Percentiles rank a stretch among this genome's conserved stretches.
phyloP scores from a whole-genome alignment of 2,797 vertebrate genomes.

The Aplochiton taeniatus region DNA sequence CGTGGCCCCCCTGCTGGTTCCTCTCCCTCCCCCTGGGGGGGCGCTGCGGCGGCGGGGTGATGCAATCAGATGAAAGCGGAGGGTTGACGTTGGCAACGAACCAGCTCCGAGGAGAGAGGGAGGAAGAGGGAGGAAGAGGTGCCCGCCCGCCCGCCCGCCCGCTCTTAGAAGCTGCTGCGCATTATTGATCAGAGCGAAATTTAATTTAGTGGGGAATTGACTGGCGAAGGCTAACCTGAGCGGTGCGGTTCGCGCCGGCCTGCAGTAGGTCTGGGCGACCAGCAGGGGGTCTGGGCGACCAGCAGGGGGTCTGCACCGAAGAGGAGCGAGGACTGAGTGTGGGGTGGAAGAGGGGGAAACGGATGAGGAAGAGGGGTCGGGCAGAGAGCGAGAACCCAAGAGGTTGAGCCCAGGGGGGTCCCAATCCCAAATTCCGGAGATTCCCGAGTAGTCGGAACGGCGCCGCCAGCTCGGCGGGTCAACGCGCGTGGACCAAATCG shows the following conservation, averaged over 20 bases:
- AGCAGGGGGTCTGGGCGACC: conserved; percentile 63
- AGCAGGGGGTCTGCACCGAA: conserved; percentile 5
- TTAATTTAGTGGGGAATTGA: conserved; percentile 77
- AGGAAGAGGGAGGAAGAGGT: neutral
- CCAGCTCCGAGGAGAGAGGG: conserved; percentile 13
- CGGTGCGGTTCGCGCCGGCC: conserved; percentile 53
- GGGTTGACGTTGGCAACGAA: conserved; percentile 67
- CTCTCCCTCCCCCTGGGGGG: conserved; percentile 56
- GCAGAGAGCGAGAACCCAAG: too few relatives aligned
- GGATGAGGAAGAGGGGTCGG: conserved; percentile 53
- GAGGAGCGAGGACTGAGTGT: neutral
- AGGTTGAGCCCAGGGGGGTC: conserved; percentile 70
- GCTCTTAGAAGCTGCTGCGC: conserved; percentile 20
- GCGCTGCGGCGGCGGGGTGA: conserved; percentile 73
- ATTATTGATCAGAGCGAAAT: conserved; percentile 77
- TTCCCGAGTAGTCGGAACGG: conserved; percentile 63
- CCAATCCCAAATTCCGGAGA: conserved; percentile 71
- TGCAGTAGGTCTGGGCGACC: conserved; percentile 65
- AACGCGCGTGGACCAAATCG: conserved; percentile 30
- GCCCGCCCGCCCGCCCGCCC: too few relatives aligned
- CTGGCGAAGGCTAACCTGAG: conserved; percentile 69
- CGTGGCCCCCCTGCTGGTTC: conserved; percentile 70
- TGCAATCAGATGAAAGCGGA: conserved; percentile 81
- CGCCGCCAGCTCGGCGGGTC: conserved; percentile 44
- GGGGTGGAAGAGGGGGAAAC: conserved; percentile 50